A percentile compares a stretch with the other conserved stretches of the same genome.
These are phyloP conservation scores for Drosophila meridionalis DNA, from an alignment of 2,888 invertebrate genomes.

Conservation along the genomic window DNA sequence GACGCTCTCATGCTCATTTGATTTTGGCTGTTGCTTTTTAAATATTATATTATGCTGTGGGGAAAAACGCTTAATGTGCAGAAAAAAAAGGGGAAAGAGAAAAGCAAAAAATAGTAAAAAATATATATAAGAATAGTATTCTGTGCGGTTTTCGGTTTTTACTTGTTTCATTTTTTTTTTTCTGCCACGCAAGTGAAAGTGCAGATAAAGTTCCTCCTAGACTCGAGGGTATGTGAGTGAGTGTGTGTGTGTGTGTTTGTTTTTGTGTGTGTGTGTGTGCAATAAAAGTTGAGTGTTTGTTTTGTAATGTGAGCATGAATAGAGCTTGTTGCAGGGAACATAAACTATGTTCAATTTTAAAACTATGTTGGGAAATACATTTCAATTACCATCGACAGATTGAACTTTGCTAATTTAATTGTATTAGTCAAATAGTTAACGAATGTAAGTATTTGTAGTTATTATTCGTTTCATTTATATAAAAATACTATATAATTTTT, in stretches of 20 bases:
- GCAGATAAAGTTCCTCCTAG: constrained; percentile 46
- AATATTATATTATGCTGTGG: constrained; percentile 41
- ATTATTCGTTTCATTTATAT: background rate
- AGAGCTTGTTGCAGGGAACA: constrained; percentile 1
- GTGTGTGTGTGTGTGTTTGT: constrained; percentile 11
- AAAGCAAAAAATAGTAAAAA: constrained; percentile 9
- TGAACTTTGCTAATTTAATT: background rate
- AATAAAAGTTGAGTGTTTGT: constrained; percentile 12
- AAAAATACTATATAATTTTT: background rate
- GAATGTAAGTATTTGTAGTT: background rate
- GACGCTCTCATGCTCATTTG: constrained; percentile 53
- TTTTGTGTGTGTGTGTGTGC: background rate
- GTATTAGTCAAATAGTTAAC: background rate
- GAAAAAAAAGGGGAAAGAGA: constrained; percentile 16
- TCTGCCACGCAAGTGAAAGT: constrained; percentile 54
- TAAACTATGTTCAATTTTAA: constrained; percentile 4
- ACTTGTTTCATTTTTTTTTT: constrained; percentile 22
- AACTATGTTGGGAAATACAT: constrained; percentile 8
- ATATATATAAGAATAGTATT: constrained; percentile 37
- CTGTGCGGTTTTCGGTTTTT: constrained; percentile 42
- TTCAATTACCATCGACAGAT: background rate
- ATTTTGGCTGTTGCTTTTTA: constrained; percentile 49
- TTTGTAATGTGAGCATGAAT: constrained; percentile 16
- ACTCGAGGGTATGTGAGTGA: constrained; percentile 11
- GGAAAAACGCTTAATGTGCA: constrained; percentile 58